Evolutionary conservation across 2,888 invertebrate genomes (phyloP), one percentile per base, ranked within the genome.

Genomic region (Callinectes sapidus): DNA sequence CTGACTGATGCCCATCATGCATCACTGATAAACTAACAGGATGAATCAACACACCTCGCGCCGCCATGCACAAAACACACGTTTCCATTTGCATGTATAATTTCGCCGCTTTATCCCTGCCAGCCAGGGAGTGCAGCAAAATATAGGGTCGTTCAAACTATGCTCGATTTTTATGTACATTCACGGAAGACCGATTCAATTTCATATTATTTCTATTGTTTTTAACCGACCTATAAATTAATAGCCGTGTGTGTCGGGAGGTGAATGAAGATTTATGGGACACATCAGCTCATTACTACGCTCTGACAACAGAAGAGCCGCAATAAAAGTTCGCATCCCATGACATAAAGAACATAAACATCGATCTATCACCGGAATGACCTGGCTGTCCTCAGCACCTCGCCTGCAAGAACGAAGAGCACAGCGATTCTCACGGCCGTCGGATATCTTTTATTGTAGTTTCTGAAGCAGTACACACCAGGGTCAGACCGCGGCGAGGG

Each of bases 11-110:
- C 6, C 1, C 71, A 23, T 18, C 10, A 71, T 71, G 71, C 71
- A 71, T 71, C 71, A 71, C 71, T 71, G 71, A 71, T 71, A 71
- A 71, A 71, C 71, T n/a, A 71, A 71, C 71, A 28, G 71, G 71
- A 71, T 71, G 71, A 71, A 71, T 71, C 71, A 71, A 71, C 71
- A 71, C 71, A 71, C 28, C 71, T 71, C 71, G 71, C 71, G 71
- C 71, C 71, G 28, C 71, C 28, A 71, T 71, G 71, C 71, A 71
- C 71, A 71, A 71, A 71, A 71, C 71, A 71, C 71, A 71, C 71
- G 71, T 71, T 71, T 71, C 71, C 71, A 71, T 71, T 71, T 71
- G 71, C 71, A 71, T 71, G 71, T 71, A 71, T 71, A 71, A 71
- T 71, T 71, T 28, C 10, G 71, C n/a, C 71, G 71, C 71, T 71